These are phyloP conservation scores for Perithous albicinctus DNA, from an alignment of 2,888 invertebrate species.

Conservation along the genomic window DNA sequence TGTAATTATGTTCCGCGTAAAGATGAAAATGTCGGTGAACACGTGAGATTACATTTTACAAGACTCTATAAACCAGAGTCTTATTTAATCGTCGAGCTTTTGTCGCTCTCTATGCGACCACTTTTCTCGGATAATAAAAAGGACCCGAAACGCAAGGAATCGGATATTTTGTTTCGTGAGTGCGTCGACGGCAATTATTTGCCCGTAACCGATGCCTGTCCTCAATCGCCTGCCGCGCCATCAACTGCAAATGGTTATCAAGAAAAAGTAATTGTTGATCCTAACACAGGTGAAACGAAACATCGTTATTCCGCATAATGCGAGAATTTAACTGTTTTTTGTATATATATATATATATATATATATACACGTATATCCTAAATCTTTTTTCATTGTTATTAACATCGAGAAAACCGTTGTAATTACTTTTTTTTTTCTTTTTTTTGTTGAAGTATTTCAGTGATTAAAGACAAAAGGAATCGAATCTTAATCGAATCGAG, in stretches of 20 bases:
- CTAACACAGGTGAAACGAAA: slow-evolving; percentile 81
- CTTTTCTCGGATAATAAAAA: slow-evolving; percentile 67
- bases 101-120: slow-evolving; percentile 77
- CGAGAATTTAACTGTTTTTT: slow-evolving; percentile 25
- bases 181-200: slow-evolving; percentile 77
- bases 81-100: slow-evolving; percentile 79
- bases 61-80: slow-evolving; percentile 81
- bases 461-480: neutral
- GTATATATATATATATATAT: too few relatives aligned
- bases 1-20: slow-evolving; percentile 82
- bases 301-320: slow-evolving; percentile 67
- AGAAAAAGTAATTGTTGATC: slow-evolving; percentile 80
- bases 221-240: slow-evolving; percentile 60
- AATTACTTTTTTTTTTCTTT: slow-evolving; percentile 36
- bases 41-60: slow-evolving; percentile 80
- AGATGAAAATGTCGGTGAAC: slow-evolving; percentile 80
- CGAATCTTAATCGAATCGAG: neutral
- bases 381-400: too few relatives aligned
- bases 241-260: slow-evolving; percentile 69
- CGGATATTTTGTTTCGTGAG: slow-evolving; percentile 78
- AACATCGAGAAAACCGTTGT: too few relatives aligned
- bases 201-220: slow-evolving; percentile 72
- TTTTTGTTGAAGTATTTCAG: slow-evolving; percentile 28
- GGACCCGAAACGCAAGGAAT: slow-evolving; percentile 68
- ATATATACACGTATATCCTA: too few relatives aligned